Base-by-base conservation (phyloP, 2,888 invertebrate species). In the Lepidonotus clava region DNA sequence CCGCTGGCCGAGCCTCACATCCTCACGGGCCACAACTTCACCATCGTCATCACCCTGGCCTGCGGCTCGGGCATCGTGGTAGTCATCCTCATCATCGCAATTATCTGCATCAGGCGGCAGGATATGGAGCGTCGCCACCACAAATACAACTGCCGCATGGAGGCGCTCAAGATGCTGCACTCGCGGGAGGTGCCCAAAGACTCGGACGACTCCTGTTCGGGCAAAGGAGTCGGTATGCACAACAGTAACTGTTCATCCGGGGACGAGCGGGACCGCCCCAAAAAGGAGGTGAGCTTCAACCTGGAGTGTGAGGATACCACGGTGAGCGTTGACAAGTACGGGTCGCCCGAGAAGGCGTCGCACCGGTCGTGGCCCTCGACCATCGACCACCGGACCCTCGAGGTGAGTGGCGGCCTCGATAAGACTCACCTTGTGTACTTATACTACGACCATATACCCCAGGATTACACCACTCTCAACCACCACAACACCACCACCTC, bases 271-370 rank as follows among this genome's bases (percentile, higher is more conserved):
- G 77, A 83, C 67, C 86, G 77, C 36, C 83, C 85, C 8, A 85
- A 83, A 40, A 87, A 87, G 51, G 87, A 87, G 77, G 87, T 87
- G 51, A 87, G 87, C 84, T 87, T 87, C 46, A 86, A 86, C 32
- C 32, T 87, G 56, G 87, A 87, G 32, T 56, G 34, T 61, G 83
- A 87, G 40, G 67, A 71, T 0, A n/a, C n/a, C n/a, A n/a, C n/a
- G n/a, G n/a, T n/a, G n/a, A n/a, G n/a, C n/a, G n/a, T n/a, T n/a
- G 85, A 67, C 32, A 46, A 71, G 34, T 67, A 85, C 34, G 85
- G 85, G 6, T 66, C 61, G 21, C 66, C 66, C 0, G 41, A 85
- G 18, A 56, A 83, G 38, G n/a, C n/a, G n/a, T 56, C 83, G 34
- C 83, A 83, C 53, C 38, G 56, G 11, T 86, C 86, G 11, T 86